Percentiles rank a stretch among this genome's conserved stretches.
Evolutionary conservation across 2,113 vertebrate species (phyloP).

Genomic region (Gasterosteus nipponicus): DNA sequence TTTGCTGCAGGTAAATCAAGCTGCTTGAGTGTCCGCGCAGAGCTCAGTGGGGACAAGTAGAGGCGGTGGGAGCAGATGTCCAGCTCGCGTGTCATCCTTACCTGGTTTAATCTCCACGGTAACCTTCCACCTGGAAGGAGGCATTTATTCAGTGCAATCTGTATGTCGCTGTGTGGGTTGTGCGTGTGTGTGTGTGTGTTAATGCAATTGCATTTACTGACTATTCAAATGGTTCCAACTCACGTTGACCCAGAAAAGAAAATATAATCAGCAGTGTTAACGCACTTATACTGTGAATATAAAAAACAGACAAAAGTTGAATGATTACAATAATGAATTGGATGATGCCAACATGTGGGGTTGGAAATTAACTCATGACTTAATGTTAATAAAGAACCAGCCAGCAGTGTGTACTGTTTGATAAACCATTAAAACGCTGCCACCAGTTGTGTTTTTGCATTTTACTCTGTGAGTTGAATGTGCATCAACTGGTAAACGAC

Average conservation of each 20-base stretch:
- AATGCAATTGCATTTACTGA: conserved; percentile 55
- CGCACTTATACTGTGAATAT: background rate
- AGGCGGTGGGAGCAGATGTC: conserved; percentile 79
- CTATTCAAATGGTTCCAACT: conserved; percentile 69
- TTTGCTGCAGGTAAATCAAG: conserved; percentile 31
- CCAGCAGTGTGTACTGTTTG: background rate
- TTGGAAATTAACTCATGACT: background rate
- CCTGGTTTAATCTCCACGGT: conserved; percentile 83
- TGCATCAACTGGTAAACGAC: background rate
- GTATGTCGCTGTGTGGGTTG: conserved; percentile 37
- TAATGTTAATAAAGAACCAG: background rate
- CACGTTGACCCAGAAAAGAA: conserved; percentile 53
- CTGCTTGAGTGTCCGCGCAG: conserved; percentile 43
- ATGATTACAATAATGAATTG: background rate
- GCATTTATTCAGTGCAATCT: conserved; percentile 69
- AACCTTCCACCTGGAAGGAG: conserved; percentile 78
- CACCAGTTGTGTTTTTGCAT: background rate
- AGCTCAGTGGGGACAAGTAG: conserved; percentile 46
- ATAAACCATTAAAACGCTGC: background rate
- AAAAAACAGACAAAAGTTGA: background rate
- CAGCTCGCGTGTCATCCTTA: conserved; percentile 74
- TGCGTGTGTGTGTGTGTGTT: conserved; percentile 10
- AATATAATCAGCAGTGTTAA: background rate
- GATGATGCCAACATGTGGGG: background rate
- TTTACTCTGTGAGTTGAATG: background rate